phyloP scores from a whole-genome alignment of 2,888 invertebrate genomes.

The Odontothrips loti region DNA sequence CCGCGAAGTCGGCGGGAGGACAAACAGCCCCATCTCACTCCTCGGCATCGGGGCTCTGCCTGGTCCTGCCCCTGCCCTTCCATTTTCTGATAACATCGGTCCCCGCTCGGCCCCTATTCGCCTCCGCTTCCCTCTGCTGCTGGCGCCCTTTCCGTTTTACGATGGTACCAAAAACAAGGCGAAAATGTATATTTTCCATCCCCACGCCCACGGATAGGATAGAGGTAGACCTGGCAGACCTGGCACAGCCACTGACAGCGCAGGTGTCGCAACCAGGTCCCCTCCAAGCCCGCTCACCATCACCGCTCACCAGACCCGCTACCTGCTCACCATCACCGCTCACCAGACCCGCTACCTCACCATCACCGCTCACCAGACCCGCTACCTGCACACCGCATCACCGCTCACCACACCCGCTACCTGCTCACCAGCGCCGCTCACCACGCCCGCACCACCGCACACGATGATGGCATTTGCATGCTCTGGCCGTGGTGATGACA shows the following conservation, averaged over 20 bases:
- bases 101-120: neutral
- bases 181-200: neutral
- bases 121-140: neutral
- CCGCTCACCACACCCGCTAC: neutral
- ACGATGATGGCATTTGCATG: too few species aligned
- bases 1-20: too few species aligned
- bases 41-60: neutral
- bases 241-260: too few species aligned
- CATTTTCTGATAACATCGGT: constrained; percentile 12
- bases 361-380: neutral
- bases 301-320: neutral
- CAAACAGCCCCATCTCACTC: too few species aligned
- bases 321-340: neutral
- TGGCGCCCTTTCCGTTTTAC: neutral
- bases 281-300: neutral
- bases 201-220: neutral
- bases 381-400: neutral
- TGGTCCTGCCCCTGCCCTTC: neutral
- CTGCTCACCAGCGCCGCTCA: neutral
- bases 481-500: too few species aligned
- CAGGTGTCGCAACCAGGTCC: too few species aligned
- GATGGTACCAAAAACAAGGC: neutral
- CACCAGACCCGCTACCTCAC: neutral
- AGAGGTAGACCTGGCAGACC: neutral
- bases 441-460: too few species aligned